phyloP scores from a whole-genome alignment of 2,888 invertebrate species.

The Hemicrepidius hirtus region DNA sequence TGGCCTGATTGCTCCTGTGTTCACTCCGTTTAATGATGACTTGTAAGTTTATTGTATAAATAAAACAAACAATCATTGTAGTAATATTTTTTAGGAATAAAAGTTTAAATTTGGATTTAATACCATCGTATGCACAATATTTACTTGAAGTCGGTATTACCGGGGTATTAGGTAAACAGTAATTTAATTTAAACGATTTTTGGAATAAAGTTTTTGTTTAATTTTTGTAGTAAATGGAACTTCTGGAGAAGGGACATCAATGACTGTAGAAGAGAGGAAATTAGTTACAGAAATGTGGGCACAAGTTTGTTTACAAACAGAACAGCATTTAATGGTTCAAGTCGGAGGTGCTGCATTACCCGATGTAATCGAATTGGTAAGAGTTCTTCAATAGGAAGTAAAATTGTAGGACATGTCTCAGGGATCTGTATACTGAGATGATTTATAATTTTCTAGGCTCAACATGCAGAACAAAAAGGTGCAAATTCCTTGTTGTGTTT shows the following conservation, averaged over 20 bases:
- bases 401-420: too few relatives aligned
- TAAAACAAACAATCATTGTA: slow-evolving; percentile 45
- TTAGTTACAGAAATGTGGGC: slow-evolving; percentile 79
- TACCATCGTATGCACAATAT: slow-evolving; percentile 79
- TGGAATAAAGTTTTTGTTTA: too few relatives aligned
- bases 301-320: slow-evolving; percentile 73
- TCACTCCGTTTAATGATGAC: slow-evolving; percentile 80
- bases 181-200: too few relatives aligned
- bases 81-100: slow-evolving; percentile 51
- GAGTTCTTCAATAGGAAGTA: too few relatives aligned
- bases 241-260: slow-evolving; percentile 83
- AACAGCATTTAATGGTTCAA: slow-evolving; percentile 81
- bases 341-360: slow-evolving; percentile 82
- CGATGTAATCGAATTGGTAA: slow-evolving; percentile 81
- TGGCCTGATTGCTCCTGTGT: slow-evolving; percentile 83
- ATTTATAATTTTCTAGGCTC: slow-evolving; percentile 74
- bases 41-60: slow-evolving; percentile 66
- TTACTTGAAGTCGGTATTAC: slow-evolving; percentile 77
- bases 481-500: slow-evolving; percentile 83
- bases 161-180: slow-evolving; percentile 79
- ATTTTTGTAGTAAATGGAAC: slow-evolving; percentile 82
- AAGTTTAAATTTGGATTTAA: slow-evolving; percentile 63
- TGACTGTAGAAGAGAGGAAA: slow-evolving; percentile 82
- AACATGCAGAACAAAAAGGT: slow-evolving; percentile 79
- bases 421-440: too few relatives aligned